Base-by-base conservation (phyloP, 2,113 vertebrate species). In the Octodon degus region DNA sequence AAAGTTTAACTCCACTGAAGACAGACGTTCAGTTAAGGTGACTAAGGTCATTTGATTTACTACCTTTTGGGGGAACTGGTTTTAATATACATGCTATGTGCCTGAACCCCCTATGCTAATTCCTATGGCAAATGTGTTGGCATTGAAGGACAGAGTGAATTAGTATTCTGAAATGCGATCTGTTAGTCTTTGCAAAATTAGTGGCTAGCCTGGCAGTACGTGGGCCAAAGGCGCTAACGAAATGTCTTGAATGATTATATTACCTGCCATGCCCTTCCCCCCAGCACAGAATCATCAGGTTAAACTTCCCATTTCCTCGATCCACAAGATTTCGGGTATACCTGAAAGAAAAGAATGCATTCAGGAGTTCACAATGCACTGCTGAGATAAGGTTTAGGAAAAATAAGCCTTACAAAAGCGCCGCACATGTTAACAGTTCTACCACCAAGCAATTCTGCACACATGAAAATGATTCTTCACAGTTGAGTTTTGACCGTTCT, bases 211-310 rank as follows among this genome's bases (percentile, higher is more conserved):
- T 68, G 40, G 30, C 12, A 43, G 24, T 58, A 20, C 24, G 9
- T 55, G 17, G 40, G 55, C 55, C 22, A 92, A 27, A 27, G 17
- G 53, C 1, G 40, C 10, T 68, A 68, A 32, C 67, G 53, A 76
- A 86, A 53, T 34, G 86, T 16, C 25, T 94, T 6, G 17, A 62
- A 25, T 87, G 50, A 34, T 9, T 68, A 88, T 97, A 7, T 98
- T 98, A 99, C 99, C 99, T 99, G 98, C 99, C 99, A 17, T 99
- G 99, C n/a, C 99, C 99, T 99, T 99, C 99, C 97, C 99, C 99
- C 99, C 99, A 99, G 96, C 99, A 99, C n/a, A 99, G 98, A 96
- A 99, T 98, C 98, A 99, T 99, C 91, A 99, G 98, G 92, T 99
- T 99, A 98, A 99, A 99, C 97, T 99, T 99, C 37, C 99, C 99